phyloP scores from a whole-genome alignment of 37 sponge, comb jelly and placozoan species.

The Crambe crambe region DNA sequence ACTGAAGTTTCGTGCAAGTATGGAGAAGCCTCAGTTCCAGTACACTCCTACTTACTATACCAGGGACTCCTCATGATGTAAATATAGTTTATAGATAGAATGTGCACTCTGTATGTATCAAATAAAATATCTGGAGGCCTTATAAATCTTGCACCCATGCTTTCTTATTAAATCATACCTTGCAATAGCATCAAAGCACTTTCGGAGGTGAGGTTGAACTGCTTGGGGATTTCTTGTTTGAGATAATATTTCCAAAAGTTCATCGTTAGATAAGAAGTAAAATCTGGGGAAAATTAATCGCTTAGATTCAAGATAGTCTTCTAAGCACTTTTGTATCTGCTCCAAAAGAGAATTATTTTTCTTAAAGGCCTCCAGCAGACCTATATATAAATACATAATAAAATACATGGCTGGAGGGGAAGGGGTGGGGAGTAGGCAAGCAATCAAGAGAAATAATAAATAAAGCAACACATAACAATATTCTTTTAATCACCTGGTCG shows the following conservation, averaged over 20 bases:
- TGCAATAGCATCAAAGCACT: constrained; percentile 99
- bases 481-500: constrained; percentile 60
- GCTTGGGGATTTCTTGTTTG: constrained; percentile 98
- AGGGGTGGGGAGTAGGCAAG: neutral
- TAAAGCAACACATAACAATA: too few relatives aligned
- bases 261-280: constrained; percentile 98
- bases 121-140: too few relatives aligned
- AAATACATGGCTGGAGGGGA: neutral
- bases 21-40: too few relatives aligned
- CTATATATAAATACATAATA: constrained; percentile 25
- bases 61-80: too few relatives aligned
- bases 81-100: too few relatives aligned
- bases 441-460: too few relatives aligned
- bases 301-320: constrained; percentile 96
- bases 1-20: too few relatives aligned
- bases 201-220: constrained; percentile 97
- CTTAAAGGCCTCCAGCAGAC: constrained; percentile 91
- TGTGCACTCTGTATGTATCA: too few relatives aligned
- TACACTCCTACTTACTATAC: too few relatives aligned
- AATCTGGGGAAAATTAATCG: constrained; percentile 94
- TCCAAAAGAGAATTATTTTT: constrained; percentile 87
- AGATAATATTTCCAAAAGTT: constrained; percentile 95
- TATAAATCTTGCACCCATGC: too few relatives aligned
- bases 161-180: constrained; percentile 28
- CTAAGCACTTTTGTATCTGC: constrained; percentile 98